These are phyloP conservation scores for Pterocles burchelli DNA, from an alignment of 2,113 vertebrate genomes.

Conservation along the genomic window DNA sequence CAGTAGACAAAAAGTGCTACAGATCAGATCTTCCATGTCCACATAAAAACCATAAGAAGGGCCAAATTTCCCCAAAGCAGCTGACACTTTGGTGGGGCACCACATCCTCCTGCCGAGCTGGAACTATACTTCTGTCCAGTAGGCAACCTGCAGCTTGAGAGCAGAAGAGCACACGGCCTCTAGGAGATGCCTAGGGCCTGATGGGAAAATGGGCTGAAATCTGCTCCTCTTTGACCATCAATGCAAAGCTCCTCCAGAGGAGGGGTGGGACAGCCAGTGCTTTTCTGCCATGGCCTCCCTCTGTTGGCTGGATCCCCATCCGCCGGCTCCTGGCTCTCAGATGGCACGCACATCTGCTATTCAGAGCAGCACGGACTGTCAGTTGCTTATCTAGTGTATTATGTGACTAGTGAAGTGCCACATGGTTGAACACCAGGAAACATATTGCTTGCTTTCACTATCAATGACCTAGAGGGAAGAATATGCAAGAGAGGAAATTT, in stretches of 20 bases:
- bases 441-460: constrained; percentile 69
- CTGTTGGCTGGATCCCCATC: constrained; percentile 13
- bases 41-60: background rate
- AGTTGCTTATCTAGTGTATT: constrained; percentile 64
- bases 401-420: constrained; percentile 67
- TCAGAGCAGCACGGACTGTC: constrained; percentile 64
- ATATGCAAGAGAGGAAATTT: constrained; percentile 68
- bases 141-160: background rate
- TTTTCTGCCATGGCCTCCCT: constrained; percentile 40
- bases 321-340: constrained; percentile 41
- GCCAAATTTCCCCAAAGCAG: background rate
- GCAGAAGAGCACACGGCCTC: background rate
- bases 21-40: background rate
- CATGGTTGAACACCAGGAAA: constrained; percentile 72
- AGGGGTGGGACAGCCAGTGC: background rate
- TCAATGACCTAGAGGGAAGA: constrained; percentile 69
- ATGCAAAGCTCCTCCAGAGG: background rate
- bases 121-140: background rate
- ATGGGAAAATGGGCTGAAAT: background rate
- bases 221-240: background rate
- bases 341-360: constrained; percentile 63
- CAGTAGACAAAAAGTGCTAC: background rate
- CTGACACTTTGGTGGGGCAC: background rate
- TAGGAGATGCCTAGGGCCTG: background rate
- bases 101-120: background rate